Percentiles rank a stretch among this genome's conserved stretches.
Evolutionary conservation across 1,140 invertebrate species (phyloP).

Genomic region (Tachypleus tridentatus): DNA sequence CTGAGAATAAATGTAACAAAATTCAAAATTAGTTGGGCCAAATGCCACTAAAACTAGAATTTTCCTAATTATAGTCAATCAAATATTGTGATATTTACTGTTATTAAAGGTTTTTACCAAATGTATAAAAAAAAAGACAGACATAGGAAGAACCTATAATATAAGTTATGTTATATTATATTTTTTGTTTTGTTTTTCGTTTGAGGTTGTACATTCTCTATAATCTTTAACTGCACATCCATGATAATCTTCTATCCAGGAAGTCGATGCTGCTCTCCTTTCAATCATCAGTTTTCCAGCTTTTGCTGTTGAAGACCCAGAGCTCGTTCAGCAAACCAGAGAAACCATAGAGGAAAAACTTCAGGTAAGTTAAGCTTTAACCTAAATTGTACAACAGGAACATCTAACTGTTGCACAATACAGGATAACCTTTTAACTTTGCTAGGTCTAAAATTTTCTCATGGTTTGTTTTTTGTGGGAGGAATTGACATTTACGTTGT

Average conservation of each 20-base stretch:
- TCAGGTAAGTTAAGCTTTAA: slow-evolving; percentile 31
- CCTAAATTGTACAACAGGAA: neutral
- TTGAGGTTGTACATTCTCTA: too few relatives aligned
- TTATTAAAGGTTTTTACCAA: slow-evolving; percentile 6
- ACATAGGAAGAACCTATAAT: too few relatives aligned
- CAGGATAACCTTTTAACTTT: neutral
- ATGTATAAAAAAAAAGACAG: too few relatives aligned
- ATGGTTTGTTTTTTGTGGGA: neutral
- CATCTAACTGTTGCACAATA: neutral
- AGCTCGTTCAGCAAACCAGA: slow-evolving; percentile 74
- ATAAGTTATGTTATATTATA: too few relatives aligned
- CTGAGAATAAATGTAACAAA: too few relatives aligned
- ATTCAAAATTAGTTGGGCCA: too few relatives aligned
- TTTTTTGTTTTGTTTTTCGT: too few relatives aligned
- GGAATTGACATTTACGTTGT: neutral
- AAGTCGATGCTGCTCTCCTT: slow-evolving; percentile 87
- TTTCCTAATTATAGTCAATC: too few relatives aligned
- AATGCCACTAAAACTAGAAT: too few relatives aligned
- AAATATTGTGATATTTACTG: neutral
- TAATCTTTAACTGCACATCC: neutral
- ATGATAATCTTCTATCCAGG: slow-evolving; percentile 36
- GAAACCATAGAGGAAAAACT: slow-evolving; percentile 72
- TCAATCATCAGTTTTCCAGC: slow-evolving; percentile 96
- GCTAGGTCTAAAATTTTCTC: neutral
- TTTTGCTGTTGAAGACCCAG: slow-evolving; percentile 93